Conservation (phyloP, 2,797 vertebrate genomes). For the Myiotriccus ornatus region DNA sequence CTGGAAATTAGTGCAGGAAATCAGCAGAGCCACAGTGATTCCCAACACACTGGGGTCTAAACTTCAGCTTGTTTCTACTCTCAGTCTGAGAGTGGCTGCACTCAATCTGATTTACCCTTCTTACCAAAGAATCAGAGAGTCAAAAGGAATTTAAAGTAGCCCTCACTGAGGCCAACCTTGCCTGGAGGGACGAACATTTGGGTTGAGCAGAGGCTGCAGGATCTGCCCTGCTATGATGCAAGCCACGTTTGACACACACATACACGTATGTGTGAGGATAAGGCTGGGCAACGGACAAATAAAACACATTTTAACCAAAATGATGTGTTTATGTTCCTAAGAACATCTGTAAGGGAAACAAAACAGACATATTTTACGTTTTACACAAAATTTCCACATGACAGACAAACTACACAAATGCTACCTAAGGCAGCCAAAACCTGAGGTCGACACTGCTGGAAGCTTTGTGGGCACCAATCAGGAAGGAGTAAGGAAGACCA, state of each 20-base stretch:
- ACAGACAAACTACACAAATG: background rate
- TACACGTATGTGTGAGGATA: background rate
- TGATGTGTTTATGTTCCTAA: constrained; percentile 63
- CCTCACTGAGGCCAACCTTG: background rate
- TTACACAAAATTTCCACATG: constrained; percentile 50
- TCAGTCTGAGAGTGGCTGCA: background rate
- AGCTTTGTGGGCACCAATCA: background rate
- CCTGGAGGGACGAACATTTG: background rate
- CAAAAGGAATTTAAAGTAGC: background rate
- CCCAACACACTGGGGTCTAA: background rate
- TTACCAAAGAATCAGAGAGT: background rate
- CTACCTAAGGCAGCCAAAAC: constrained; percentile 26
- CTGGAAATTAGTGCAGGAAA: background rate
- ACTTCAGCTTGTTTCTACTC: background rate
- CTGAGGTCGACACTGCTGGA: background rate
- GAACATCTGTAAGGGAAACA: constrained; percentile 57
- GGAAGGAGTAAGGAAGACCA: background rate
- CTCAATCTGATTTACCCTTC: background rate
- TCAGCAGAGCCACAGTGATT: background rate
- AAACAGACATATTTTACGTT: constrained; percentile 39
- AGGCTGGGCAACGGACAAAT: background rate
- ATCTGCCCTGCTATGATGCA: background rate
- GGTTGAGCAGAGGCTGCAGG: background rate
- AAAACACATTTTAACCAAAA: constrained; percentile 60
- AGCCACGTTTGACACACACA: background rate